Conservation (phyloP, 2,113 vertebrate species). For the Eurystomus gularis region DNA sequence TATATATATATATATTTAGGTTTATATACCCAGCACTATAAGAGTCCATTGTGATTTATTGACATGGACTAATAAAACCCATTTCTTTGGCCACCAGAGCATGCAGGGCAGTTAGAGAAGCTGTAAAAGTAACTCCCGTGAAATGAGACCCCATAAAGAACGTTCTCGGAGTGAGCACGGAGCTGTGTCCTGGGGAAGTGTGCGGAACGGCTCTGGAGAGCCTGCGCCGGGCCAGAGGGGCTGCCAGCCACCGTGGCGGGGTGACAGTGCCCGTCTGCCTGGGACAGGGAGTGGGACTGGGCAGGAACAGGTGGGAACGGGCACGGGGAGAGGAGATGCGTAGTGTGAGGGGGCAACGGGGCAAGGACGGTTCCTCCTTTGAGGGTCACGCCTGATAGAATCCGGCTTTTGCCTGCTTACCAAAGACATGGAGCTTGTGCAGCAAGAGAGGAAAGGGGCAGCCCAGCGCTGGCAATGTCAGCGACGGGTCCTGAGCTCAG, state of each 20-base stretch:
- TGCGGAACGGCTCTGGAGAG: accelerated
- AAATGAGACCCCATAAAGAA: background rate
- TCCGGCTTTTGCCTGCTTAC: accelerated
- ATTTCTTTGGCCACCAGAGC: background rate
- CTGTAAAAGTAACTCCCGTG: background rate
- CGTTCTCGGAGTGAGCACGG: accelerated
- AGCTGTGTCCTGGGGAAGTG: accelerated
- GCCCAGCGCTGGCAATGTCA: accelerated
- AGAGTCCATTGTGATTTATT: background rate
- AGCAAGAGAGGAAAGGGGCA: background rate
- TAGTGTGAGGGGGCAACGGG: background rate
- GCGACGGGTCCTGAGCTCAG: accelerated
- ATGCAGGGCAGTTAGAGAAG: accelerated
- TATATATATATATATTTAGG: accelerated
- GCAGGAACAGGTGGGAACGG: background rate
- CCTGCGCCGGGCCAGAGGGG: accelerated
- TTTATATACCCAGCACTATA: accelerated
- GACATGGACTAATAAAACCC: accelerated
- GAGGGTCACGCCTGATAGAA: background rate
- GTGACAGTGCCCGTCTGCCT: background rate
- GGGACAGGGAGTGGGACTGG: background rate
- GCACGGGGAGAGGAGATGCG: accelerated
- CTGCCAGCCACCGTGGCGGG: background rate
- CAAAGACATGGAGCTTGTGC: accelerated
- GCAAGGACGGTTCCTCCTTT: background rate